These are phyloP conservation scores for Eristalinus aeneus DNA, from an alignment of 2,888 invertebrate species.

Conservation along the genomic window DNA sequence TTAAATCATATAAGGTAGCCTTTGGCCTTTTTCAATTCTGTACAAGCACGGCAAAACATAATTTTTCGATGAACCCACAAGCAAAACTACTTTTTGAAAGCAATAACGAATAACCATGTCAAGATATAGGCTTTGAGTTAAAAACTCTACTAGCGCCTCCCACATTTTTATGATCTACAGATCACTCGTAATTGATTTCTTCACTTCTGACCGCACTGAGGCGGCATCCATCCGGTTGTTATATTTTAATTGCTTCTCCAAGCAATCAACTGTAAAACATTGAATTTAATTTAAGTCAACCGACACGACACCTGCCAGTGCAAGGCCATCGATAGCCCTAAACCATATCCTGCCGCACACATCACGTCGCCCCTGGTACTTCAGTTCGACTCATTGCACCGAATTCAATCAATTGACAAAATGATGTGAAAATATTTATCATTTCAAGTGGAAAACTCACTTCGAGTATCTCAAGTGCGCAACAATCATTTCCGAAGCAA, in stretches of 20 bases:
- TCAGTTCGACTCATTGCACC: constrained; percentile 63
- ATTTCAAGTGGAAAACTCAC: constrained; percentile 70
- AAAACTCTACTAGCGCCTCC: too few species aligned
- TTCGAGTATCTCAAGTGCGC: constrained; percentile 68
- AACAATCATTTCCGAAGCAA: constrained; percentile 60
- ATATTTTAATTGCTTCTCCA: background rate
- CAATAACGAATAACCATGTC: too few species aligned
- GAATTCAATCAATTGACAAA: constrained; percentile 71
- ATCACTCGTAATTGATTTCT: too few species aligned
- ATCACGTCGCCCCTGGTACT: constrained; percentile 32
- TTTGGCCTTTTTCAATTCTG: too few species aligned
- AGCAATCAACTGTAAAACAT: background rate
- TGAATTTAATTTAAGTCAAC: background rate
- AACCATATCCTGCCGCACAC: background rate
- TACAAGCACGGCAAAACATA: too few species aligned
- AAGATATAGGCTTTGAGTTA: too few species aligned
- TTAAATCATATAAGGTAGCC: too few species aligned
- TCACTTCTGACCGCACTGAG: background rate
- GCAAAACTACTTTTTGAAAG: too few species aligned
- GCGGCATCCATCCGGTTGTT: background rate
- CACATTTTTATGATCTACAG: too few species aligned
- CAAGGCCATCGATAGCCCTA: background rate
- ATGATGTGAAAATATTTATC: constrained; percentile 71
- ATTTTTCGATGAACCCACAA: too few species aligned
- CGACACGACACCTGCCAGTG: background rate